Base-by-base conservation (phyloP, 2,888 invertebrate species). In the Mesodorylaimus sp. region DNA sequence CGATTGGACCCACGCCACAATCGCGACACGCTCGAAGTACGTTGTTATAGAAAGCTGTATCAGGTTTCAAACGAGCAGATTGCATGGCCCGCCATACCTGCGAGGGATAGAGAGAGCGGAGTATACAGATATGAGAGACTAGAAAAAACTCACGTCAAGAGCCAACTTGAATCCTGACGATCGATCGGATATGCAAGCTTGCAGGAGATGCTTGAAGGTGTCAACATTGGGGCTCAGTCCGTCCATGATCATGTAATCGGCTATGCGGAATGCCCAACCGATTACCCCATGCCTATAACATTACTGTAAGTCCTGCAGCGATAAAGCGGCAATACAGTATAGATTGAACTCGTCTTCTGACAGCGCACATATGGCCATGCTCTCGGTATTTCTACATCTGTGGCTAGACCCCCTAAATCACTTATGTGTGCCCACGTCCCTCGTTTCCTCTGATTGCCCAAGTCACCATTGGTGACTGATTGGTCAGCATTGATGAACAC, bases 181-280 rank as follows among this genome's bases (percentile, higher is more conserved):
- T 26, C 27, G 24, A 21, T 43, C 44, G 10, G 10, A 26, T 10
- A 43, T 5, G 10, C 13, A 7, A 10, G 44, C 44, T 10, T 25
- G 27, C 7, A 43, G 21, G 5, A 43, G 19, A 27, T 43, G 27
- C 26, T 5, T 10, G 27, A 26, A 43, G 13, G 21, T 43, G 10
- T 26, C 10, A 19, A 13, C 27, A 7, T 19, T 26, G 44, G 27
- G 5, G 13, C 7, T 10, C 10, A 5, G 27, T 24, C 44, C 44
- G 19, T 43, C 44, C 7, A 10, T 5, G 19, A 43, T 7, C 44
- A 43, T 43, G 44, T 43, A 5, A 26, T 43, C 44, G 44, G 44
- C 44, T 10, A 26, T 13, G 10, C 21, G 25, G 27, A 24, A 43
- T 10, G 19, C 44, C 13, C 26, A 26, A 26, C 7, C 44, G 5